These are phyloP conservation scores for Dryocosmus kuriphilus DNA, from an alignment of 2,888 invertebrate species.

Conservation along the genomic window DNA sequence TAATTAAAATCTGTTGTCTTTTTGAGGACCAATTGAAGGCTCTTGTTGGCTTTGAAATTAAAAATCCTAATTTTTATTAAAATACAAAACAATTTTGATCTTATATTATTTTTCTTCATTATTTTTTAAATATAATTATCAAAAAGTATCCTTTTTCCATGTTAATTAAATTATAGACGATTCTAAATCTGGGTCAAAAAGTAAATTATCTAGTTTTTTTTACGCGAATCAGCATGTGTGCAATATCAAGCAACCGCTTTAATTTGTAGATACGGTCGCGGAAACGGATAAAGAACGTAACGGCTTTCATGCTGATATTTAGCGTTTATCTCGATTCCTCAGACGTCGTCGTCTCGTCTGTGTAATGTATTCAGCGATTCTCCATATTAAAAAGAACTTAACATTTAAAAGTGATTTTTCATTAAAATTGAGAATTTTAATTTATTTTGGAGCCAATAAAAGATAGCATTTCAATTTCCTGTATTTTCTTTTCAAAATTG, in stretches of 20 bases:
- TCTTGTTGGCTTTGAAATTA: no score
- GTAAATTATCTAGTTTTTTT: neutral
- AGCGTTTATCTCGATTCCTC: constrained; percentile 16
- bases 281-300: constrained; percentile 18
- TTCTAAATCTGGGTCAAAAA: constrained; percentile 5
- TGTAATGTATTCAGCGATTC: neutral
- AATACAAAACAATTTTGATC: no score
- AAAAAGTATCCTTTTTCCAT: neutral
- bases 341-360: neutral
- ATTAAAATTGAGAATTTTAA: no score
- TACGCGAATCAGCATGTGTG: neutral
- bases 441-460: no score
- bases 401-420: no score
- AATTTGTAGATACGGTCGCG: neutral
- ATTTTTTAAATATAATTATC: neutral
- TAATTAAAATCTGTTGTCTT: no score
- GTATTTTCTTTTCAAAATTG: neutral
- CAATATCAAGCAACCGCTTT: no score
- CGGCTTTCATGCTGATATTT: constrained; percentile 29
- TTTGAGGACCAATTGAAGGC: no score
- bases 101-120: no score
- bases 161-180: neutral
- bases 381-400: neutral
- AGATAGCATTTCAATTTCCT: neutral
- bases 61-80: no score